Evolutionary conservation across 2,113 vertebrate species (phyloP), one percentile per base, ranked within the genome.

Genomic region (Carassius auratus): DNA sequence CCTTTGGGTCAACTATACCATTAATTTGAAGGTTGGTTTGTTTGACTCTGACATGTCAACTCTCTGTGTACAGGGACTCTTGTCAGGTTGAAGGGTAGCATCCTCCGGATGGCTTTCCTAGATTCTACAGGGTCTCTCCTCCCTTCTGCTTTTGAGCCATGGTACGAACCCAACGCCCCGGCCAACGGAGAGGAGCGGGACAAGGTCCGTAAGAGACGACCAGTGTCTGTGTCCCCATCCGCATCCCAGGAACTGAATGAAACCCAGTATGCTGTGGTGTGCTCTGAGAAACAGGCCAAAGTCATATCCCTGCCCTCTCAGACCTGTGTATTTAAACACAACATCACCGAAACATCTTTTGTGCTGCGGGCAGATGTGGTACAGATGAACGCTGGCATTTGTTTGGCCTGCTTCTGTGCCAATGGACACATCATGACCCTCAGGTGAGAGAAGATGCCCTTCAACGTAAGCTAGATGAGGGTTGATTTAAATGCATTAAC

Each of bases 391-490:
- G 95, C 94, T 81, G 96, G 97, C 86, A 92, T 96, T 92, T 99
- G 97, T 88, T 91, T 99, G 92, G 96, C 97, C 42, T 99, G 97
- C 92, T 99, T 99, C 94, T 99, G 98, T 91, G 98, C 98, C 93
- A 99, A 99, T 21, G 98, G 98, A 92, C 98, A 99, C 92, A 99
- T 99, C 92, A 99, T 99, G 98, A 96, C 97, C 86, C 97, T 99
- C 91, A 99, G 98, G 98, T 99, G 93, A 95, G 94, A 82, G 30
- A 79, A 15, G 61, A 59, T 61, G 23, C 52, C 33, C 52, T 26
- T 59, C 10, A 69, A 48, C 45, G 2, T 9, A 19, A 55, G 48
- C 48, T 15, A 55, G 48, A 33, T 76, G 17, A 14, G 1, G 3
- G 17, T 21, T 59, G 21, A 48, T 86, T 81, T 14, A 61, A 19